Evolutionary conservation across 2,888 invertebrate species (phyloP).

Genomic region (Pachymerium ferrugineum): DNA sequence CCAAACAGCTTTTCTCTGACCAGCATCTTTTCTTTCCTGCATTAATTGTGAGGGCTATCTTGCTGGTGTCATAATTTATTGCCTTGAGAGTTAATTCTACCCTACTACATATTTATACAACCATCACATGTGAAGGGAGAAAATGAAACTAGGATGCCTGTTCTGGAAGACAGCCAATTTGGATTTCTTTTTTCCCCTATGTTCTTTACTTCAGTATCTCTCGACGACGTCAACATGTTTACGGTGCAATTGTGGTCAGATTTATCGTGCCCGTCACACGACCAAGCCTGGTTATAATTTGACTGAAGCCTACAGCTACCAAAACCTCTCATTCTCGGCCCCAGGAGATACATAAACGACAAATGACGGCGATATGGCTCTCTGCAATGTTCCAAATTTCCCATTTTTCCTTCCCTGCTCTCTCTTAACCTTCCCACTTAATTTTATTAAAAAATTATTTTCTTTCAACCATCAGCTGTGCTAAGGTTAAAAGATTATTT

Average conservation of each 20-base stretch:
- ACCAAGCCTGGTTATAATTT: conserved; percentile 22
- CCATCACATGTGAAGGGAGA: neutral
- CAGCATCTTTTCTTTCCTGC: neutral
- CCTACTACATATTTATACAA: conserved; percentile 4
- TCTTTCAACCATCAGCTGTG: no score
- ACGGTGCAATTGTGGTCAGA: conserved; percentile 27
- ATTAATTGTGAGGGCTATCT: neutral
- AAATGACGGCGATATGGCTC: conserved; percentile 9
- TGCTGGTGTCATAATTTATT: conserved; percentile 11
- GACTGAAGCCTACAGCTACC: conserved; percentile 22
- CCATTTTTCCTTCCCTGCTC: conserved; percentile 1
- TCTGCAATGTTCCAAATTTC: conserved; percentile 21
- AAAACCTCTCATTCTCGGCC: conserved; percentile 10
- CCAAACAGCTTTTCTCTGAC: neutral
- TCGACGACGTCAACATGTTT: conserved; percentile 23
- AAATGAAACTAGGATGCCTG: neutral
- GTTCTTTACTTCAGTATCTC: conserved; percentile 10
- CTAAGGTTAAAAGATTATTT: no score
- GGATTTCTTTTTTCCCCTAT: neutral
- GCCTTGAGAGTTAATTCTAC: neutral
- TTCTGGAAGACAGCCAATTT: conserved; percentile 2
- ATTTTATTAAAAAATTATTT: conserved; percentile 18
- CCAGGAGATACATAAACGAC: neutral
- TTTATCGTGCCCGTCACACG: conserved; percentile 25
- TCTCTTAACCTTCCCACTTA: neutral